These are phyloP conservation scores for Drosophila ohnishii DNA, from an alignment of 1,140 invertebrate genomes.

Conservation along the genomic window DNA sequence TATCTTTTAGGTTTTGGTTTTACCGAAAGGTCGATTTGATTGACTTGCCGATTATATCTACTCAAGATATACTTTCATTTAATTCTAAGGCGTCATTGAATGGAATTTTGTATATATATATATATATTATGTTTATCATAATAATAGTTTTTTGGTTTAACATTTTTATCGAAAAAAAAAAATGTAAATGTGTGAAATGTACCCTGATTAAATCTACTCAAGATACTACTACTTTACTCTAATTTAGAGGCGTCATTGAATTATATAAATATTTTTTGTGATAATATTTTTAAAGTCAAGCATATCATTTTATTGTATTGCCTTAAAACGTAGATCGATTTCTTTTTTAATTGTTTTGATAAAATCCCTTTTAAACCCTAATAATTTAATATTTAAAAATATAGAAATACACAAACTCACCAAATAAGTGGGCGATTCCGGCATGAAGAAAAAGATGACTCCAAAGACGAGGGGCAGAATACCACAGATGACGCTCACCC, in stretches of 20 bases:
- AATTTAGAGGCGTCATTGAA: not conserved
- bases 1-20: conserved; percentile 2
- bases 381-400: not conserved
- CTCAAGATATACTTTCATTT: conserved; percentile 6
- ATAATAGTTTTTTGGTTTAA: not conserved
- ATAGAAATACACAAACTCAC: conserved; percentile 42
- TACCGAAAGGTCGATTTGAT: not conserved
- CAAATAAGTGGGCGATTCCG: conserved; percentile 88
- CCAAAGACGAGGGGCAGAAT: conserved; percentile 88
- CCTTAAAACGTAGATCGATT: no score
- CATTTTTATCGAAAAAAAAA: no score
- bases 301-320: no score
- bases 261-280: not conserved
- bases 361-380: no score
- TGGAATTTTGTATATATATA: not conserved
- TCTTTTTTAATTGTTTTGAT: no score
- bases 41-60: conserved; percentile 21
- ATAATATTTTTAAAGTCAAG: no score
- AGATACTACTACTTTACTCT: not conserved
- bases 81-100: not conserved
- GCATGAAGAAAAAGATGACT: conserved; percentile 89
- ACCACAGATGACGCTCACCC: conserved; percentile 87
- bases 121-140: not conserved
- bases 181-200: no score
- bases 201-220: conserved; percentile 8